These are phyloP conservation scores for Aphyosemion australe DNA, from an alignment of 2,113 vertebrate genomes.

Conservation along the genomic window DNA sequence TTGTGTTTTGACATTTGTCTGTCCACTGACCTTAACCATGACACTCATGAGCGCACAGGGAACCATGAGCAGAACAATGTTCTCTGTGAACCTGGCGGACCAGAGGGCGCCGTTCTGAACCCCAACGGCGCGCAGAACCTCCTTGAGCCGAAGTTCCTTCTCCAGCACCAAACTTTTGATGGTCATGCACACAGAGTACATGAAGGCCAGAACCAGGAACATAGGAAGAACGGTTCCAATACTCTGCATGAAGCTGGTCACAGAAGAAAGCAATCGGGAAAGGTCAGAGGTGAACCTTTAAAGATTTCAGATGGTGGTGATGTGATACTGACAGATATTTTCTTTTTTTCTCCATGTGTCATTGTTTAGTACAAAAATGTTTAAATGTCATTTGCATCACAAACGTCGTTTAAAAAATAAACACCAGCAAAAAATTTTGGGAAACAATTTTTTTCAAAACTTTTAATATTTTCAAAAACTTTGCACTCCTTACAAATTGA, in stretches of 20 bases:
- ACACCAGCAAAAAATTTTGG: no score
- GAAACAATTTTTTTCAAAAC: no score
- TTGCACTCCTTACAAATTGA: no score
- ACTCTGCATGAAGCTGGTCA: conserved; percentile 71
- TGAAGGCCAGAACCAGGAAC: conserved; percentile 78
- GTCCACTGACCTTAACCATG: conserved; percentile 78
- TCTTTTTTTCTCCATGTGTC: not conserved
- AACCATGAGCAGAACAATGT: conserved; percentile 59
- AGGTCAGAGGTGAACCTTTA: conserved; percentile 19
- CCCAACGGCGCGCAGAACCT: conserved; percentile 62
- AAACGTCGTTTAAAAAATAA: no score
- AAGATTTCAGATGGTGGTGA: not conserved
- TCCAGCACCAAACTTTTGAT: conserved; percentile 77
- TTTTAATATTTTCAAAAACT: no score
- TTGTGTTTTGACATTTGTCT: conserved; percentile 46
- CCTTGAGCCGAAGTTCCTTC: conserved; percentile 74
- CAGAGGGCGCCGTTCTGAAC: conserved; percentile 63
- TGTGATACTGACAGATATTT: not conserved
- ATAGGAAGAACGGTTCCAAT: conserved; percentile 75
- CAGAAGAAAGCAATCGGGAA: conserved; percentile 27
- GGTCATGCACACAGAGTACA: conserved; percentile 63
- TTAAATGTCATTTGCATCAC: no score
- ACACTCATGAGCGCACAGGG: conserved; percentile 74
- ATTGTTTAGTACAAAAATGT: not conserved
- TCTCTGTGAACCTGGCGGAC: conserved; percentile 63